Conservation (phyloP, 2,888 invertebrate genomes). For the Tryphoninae sp. region DNA sequence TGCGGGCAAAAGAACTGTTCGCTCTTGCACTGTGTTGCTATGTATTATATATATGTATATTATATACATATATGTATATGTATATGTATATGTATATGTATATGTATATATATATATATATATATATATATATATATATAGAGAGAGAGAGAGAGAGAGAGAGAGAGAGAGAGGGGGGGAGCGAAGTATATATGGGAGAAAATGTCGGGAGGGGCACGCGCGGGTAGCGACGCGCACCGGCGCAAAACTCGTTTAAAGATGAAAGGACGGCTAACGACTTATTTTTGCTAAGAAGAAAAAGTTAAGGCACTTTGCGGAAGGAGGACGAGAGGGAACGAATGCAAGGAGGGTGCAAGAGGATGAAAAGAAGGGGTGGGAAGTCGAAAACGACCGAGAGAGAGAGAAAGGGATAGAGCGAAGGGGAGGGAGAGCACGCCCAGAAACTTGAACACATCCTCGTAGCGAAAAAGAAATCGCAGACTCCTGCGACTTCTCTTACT, state of each 20-base stretch:
- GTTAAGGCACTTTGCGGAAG: conserved; percentile 77
- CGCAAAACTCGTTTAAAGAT: conserved; percentile 81
- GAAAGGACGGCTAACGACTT: conserved; percentile 81
- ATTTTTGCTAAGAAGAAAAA: conserved; percentile 81
- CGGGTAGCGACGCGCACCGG: conserved; percentile 65
- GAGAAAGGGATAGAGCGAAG: conserved; percentile 11
- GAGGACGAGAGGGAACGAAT: conserved; percentile 45
- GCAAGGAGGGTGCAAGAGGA: conserved; percentile 36
- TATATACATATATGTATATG: background rate
- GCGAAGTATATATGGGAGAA: conserved; percentile 13
- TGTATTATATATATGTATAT: conserved; percentile 13
- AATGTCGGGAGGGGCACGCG: conserved; percentile 49
- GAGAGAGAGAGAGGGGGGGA: too few species aligned
- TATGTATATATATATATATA: background rate
- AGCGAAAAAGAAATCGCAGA: conserved; percentile 13
- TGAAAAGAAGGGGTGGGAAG: conserved; percentile 31
- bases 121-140: conserved; percentile 1
- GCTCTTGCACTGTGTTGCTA: conserved; percentile 9
- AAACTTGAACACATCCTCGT: conserved; percentile 53
- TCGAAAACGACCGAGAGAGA: conserved; percentile 20
- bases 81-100: conserved; percentile 2
- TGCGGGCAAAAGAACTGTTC: conserved; percentile 65
- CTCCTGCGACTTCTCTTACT: conserved; percentile 49
- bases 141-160: too few species aligned
- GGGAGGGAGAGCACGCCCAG: conserved; percentile 47